Base-by-base conservation (phyloP, 1,140 invertebrate genomes). In the Conus betulinus region DNA sequence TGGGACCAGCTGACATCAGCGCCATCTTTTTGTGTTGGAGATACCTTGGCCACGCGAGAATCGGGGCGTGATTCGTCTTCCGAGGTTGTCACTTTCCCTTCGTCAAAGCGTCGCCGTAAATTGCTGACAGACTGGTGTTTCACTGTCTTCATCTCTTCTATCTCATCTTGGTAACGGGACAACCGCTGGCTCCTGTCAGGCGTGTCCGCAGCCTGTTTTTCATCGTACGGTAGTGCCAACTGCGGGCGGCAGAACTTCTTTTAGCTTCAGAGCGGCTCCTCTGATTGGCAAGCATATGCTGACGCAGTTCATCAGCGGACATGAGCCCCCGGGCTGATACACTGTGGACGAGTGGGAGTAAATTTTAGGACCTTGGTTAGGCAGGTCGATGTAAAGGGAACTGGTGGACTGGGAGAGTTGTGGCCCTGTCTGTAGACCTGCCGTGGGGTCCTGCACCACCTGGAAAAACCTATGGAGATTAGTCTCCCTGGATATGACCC, bases 161-260 rank as follows among this genome's bases (percentile, higher is more conserved):
- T 87, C 86, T 94, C 93, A n/a, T 93, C 92, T 74, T 93, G 91
- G 87, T 92, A 92, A 55, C 90, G 88, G 5, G 92, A 93, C 23
- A 91, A 84, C 52, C 93, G 88, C 57, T 88, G 90, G 15, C 63
- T 84, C 60, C 86, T 25, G 20, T 84, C 82, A 5, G 82, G 55
- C 3, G 53, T 25, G 25, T 84, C 82, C 8, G 82, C 55, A 51
- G 13, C 13, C 5, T 52, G 27, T 23, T 51, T 53, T 15, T 51
- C 39, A 23, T 51, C 76, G 20, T 81, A 81, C 4, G 82, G n/a
- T 55, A 60, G 20, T 4, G 25, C 82, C 11, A 39, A 53, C 57
- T 84, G 20, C 13, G 55, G 3, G 15, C 23, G 10, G 53, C 82
- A 6, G 78, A 8, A 51, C 52, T 83, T 63, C 82, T 84, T 15